phyloP scores from a whole-genome alignment of 2,888 invertebrate genomes.

The Troides aeacus region DNA sequence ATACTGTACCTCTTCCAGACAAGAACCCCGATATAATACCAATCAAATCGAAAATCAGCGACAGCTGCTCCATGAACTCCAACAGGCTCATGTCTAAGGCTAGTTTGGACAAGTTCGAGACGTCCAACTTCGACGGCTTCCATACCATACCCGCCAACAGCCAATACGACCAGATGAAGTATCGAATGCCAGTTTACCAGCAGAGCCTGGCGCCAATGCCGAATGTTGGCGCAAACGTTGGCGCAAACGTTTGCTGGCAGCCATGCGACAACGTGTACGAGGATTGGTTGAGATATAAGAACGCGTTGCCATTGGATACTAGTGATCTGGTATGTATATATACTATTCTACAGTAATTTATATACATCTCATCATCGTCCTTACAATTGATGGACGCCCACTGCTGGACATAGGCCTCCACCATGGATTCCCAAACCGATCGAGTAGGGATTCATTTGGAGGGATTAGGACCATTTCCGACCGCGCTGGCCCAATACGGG shows the following conservation, averaged over 20 bases:
- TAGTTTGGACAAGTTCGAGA: constrained; percentile 62
- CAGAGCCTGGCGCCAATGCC: constrained; percentile 46
- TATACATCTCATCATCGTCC: too few species aligned
- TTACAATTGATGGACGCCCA: too few species aligned
- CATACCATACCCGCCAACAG: constrained; percentile 43
- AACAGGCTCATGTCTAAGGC: constrained; percentile 67
- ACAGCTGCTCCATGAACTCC: constrained; percentile 69
- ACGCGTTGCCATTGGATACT: constrained; percentile 24
- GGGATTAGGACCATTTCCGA: too few species aligned
- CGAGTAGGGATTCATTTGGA: too few species aligned
- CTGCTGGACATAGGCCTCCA: too few species aligned
- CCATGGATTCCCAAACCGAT: too few species aligned
- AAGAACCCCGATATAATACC: constrained; percentile 77
- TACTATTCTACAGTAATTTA: too few species aligned
- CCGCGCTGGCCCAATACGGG: too few species aligned
- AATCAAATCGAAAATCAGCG: constrained; percentile 71
- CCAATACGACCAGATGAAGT: constrained; percentile 70
- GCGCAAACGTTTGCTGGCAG: constrained; percentile 52
- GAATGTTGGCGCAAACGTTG: constrained; percentile 49
- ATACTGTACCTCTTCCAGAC: constrained; percentile 49
- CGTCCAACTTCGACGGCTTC: constrained; percentile 57
- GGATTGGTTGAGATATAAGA: constrained; percentile 35
- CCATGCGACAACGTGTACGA: constrained; percentile 74
- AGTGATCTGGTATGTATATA: constrained; percentile 15
- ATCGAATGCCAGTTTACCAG: constrained; percentile 52